Evolutionary conservation across 2,113 vertebrate genomes (phyloP).

Genomic region (Clarias batrachus): DNA sequence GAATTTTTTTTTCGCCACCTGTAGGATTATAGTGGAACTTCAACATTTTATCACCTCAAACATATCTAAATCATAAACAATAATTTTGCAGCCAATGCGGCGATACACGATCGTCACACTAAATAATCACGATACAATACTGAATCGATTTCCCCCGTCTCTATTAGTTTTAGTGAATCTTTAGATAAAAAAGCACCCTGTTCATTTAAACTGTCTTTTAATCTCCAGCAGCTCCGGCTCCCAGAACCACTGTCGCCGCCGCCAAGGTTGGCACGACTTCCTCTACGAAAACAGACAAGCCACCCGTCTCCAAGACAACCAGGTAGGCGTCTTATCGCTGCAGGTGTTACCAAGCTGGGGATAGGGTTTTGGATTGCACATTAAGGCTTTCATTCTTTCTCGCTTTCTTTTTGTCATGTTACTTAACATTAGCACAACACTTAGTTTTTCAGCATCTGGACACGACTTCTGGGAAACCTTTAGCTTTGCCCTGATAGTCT

Average conservation of each 20-base stretch:
- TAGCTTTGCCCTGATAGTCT: constrained; percentile 25
- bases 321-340: constrained; percentile 64
- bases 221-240: constrained; percentile 51
- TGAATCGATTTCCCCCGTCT: no score
- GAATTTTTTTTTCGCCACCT: no score
- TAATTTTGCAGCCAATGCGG: no score
- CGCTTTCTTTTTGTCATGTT: neutral
- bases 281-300: constrained; percentile 60
- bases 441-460: constrained; percentile 4
- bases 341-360: constrained; percentile 20
- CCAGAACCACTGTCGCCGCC: constrained; percentile 59
- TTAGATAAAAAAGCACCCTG: neutral
- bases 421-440: neutral
- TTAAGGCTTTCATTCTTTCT: neutral
- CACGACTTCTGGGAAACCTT: neutral
- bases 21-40: no score
- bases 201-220: neutral
- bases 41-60: no score
- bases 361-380: constrained; percentile 11
- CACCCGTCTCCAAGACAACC: constrained; percentile 70
- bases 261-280: constrained; percentile 55
- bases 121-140: no score
- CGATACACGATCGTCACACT: no score
- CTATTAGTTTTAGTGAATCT: no score
- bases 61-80: no score